phyloP scores from a whole-genome alignment of 2,888 invertebrate genomes.

The Lamellibrachia columna region DNA sequence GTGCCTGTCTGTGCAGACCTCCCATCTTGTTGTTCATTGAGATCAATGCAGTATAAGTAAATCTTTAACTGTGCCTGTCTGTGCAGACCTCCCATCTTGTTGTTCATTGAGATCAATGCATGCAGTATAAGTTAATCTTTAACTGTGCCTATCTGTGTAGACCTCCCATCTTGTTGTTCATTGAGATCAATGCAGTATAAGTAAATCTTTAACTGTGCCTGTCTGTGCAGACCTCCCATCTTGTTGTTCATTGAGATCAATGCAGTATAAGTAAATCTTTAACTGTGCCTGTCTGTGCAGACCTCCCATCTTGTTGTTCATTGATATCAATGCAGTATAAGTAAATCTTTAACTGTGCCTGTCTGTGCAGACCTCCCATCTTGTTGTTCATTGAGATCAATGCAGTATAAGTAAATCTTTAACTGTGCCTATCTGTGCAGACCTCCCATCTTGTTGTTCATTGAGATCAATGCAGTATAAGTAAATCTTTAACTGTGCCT shows the following conservation, averaged over 20 bases:
- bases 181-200: background rate
- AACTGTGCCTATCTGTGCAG: too few relatives aligned
- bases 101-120: background rate
- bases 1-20: too few relatives aligned
- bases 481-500: too few relatives aligned
- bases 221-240: too few relatives aligned
- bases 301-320: background rate
- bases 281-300: too few relatives aligned
- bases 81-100: too few relatives aligned
- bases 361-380: too few relatives aligned
- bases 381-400: background rate
- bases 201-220: too few relatives aligned
- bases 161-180: background rate
- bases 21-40: background rate
- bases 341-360: too few relatives aligned
- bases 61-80: too few relatives aligned
- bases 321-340: background rate
- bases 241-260: background rate
- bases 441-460: background rate
- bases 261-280: background rate
- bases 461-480: background rate
- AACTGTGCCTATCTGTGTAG: too few relatives aligned
- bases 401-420: background rate
- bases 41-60: background rate
- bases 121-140: background rate